Conservation (phyloP, 1,140 invertebrate species). For the Sycobia sp. region DNA sequence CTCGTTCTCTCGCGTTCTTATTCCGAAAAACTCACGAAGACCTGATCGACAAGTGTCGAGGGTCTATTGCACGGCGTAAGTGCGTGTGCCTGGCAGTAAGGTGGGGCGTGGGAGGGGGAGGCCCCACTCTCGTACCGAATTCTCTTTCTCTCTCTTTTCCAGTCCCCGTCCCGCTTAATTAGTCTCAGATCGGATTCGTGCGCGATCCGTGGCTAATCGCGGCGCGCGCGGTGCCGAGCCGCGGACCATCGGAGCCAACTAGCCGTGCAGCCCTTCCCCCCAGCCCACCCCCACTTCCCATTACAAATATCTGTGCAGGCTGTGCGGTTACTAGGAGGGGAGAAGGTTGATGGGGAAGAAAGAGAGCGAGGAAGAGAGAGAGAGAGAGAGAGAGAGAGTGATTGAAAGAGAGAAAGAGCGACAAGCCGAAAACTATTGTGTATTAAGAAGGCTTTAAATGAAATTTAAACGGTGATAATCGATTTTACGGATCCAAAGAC, state of each 20-base stretch:
- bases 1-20: no score
- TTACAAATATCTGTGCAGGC: background rate
- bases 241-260: no score
- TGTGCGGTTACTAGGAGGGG: background rate
- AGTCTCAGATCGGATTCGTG: no score
- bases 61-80: no score
- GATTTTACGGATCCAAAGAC: conserved; percentile 6
- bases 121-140: no score
- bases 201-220: no score
- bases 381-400: background rate
- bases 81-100: no score
- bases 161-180: no score
- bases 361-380: background rate
- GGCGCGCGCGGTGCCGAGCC: no score
- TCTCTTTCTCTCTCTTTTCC: background rate
- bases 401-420: background rate
- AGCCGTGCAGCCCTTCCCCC: background rate
- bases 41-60: no score
- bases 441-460: background rate
- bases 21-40: no score
- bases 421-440: background rate
- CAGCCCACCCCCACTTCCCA: background rate
- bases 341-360: background rate
- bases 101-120: no score
- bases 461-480: conserved; percentile 23